These are phyloP conservation scores for Nibea coibor DNA, from an alignment of 2,113 vertebrate genomes.

Conservation along the genomic window DNA sequence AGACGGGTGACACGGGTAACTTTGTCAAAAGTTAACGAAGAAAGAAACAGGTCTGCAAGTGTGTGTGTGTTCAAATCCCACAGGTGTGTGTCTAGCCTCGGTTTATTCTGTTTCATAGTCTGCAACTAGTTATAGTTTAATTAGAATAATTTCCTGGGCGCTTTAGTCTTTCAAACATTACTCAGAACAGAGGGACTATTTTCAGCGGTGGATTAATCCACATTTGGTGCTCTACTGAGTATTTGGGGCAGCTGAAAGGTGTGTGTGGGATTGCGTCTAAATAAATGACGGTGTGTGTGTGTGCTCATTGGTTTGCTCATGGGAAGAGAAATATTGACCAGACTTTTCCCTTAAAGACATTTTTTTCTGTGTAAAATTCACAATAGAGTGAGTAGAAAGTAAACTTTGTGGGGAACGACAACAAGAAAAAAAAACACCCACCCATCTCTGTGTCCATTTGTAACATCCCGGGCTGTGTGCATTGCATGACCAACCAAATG, in stretches of 20 bases:
- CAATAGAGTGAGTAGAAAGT: background rate
- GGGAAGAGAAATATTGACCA: background rate
- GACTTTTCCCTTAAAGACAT: background rate
- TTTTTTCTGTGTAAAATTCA: background rate
- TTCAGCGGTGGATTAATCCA: background rate
- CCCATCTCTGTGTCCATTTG: constrained; percentile 81
- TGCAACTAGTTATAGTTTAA: background rate
- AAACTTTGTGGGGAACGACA: constrained; percentile 46
- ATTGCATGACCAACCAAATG: constrained; percentile 95
- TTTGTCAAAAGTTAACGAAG: too few species aligned
- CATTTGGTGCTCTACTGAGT: too few species aligned
- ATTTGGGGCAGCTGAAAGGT: background rate
- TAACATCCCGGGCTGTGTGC: constrained; percentile 88
- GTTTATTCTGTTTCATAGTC: background rate
- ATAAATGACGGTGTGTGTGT: background rate
- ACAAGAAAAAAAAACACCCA: background rate
- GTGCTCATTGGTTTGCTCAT: background rate
- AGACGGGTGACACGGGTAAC: too few species aligned
- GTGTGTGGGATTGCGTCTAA: background rate
- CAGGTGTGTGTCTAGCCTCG: background rate
- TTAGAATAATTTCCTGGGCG: background rate
- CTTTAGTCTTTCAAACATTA: background rate
- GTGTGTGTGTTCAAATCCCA: too few species aligned
- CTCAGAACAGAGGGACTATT: background rate
- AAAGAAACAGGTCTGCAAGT: too few species aligned